phyloP scores from a whole-genome alignment of 2,888 invertebrate species.

The Cephus sareptanus region DNA sequence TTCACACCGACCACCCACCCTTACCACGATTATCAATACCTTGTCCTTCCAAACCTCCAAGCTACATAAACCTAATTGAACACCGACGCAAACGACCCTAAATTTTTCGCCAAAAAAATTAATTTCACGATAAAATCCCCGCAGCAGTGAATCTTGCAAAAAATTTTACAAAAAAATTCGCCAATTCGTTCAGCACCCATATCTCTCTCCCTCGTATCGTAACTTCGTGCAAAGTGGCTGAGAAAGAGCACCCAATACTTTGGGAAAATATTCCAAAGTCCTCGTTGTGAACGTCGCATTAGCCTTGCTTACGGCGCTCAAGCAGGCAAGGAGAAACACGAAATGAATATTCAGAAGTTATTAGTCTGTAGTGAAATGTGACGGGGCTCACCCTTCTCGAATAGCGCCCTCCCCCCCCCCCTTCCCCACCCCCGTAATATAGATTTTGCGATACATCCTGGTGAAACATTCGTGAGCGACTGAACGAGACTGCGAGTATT shows the following conservation, averaged over 20 bases:
- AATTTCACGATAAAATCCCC: background rate
- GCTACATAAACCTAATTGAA: background rate
- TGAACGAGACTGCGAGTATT: slow-evolving; percentile 31
- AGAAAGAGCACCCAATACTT: background rate
- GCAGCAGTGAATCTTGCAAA: no score
- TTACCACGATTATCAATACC: background rate
- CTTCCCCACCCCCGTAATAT: slow-evolving; percentile 47
- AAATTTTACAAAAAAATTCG: background rate
- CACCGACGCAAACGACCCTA: no score
- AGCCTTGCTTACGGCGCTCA: slow-evolving; percentile 55
- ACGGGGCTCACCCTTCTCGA: slow-evolving; percentile 62
- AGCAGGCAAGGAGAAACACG: slow-evolving; percentile 65
- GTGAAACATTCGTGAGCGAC: slow-evolving; percentile 43
- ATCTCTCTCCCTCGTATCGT: background rate
- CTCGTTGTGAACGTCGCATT: slow-evolving; percentile 60
- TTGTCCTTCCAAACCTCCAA: background rate
- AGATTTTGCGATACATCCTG: slow-evolving; percentile 65
- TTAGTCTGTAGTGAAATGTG: slow-evolving; percentile 67
- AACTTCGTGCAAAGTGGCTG: background rate
- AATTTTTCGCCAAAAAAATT: background rate
- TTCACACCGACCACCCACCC: slow-evolving; percentile 28
- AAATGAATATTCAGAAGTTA: slow-evolving; percentile 67
- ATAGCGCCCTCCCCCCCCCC: slow-evolving; percentile 37
- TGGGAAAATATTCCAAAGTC: background rate
- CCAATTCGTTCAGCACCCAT: background rate